Base-by-base conservation (phyloP, 1,140 invertebrate genomes). In the Ceratina japonica region DNA sequence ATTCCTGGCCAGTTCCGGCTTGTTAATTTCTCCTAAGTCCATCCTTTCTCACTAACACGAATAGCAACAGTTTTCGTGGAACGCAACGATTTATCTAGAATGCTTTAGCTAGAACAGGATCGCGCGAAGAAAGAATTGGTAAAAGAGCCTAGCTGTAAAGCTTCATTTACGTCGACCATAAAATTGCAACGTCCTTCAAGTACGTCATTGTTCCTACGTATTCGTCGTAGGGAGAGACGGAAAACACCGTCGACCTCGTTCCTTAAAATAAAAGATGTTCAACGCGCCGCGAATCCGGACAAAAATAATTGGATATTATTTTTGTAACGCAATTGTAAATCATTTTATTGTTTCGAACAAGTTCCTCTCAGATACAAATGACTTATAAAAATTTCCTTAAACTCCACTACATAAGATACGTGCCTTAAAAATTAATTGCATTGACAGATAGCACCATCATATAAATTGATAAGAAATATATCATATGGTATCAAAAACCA, bases 381-480 rank as follows among this genome's bases (percentile, higher is more conserved):
- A 13, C 20, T 44, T 63, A 63, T 63, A 77, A 72, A 77, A 77
- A 72, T 49, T 54, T 15, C n/a, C 3, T 27, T 66, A 27, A 61
- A 22, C 24, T 37, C 10, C 27, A 54, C 2, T 24, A 54, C 15
- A n/a, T 75, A 58, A 22, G 1, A 37, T 16, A 31, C 2, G 15
- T 59, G 1, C 13, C 75, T 69, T 76, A 76, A 51, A 0, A 44
- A 37, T 52, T 72, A 78, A 72, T 72, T 78, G 69, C 75, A 72
- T 72, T 78, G 69, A 44, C 16, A 63, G 8, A 56, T 78, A 72
- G 59, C 58, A 78, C 31, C 58, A 64, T 3, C 4, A 77, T 37
- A 15, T 10, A 27, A 20, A 58, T 13, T 22, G 18, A 27, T 31
- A 51, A 20, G 20, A 20, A 65, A 44, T 54, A 62, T 77, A 63